A percentile compares a stretch with the other conserved stretches of the same genome.
Conservation (phyloP, 2,888 invertebrate species). For the Ophion obscuratus region DNA sequence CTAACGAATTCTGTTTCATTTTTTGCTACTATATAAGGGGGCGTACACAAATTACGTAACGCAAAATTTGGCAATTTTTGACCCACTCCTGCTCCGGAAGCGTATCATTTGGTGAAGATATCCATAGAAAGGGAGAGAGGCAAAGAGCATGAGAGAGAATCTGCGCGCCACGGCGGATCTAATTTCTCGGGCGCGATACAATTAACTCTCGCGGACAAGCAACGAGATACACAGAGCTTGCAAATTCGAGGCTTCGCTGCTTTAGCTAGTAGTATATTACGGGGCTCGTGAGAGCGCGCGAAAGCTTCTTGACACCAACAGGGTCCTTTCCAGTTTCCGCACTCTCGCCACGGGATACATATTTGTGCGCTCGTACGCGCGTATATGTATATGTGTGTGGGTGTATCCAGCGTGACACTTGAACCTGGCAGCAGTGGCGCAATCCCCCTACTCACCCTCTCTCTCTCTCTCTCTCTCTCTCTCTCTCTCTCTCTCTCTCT, state of each 20-base stretch:
- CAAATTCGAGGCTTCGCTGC: constrained; percentile 54
- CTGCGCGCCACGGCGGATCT: constrained; percentile 56
- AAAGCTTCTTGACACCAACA: constrained; percentile 56
- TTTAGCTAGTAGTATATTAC: constrained; percentile 55
- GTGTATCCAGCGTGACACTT: constrained; percentile 80
- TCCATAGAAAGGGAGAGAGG: not conserved
- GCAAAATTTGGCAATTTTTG: too few relatives aligned
- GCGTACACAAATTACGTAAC: too few relatives aligned
- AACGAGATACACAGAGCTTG: constrained; percentile 48
- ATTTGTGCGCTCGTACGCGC: not conserved
- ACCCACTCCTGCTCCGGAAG: not conserved
- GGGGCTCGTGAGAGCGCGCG: constrained; percentile 57
- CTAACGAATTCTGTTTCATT: too few relatives aligned
- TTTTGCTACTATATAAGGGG: too few relatives aligned
- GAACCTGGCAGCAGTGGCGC: constrained; percentile 75
- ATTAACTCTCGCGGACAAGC: constrained; percentile 57
- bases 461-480: not conserved
- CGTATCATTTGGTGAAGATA: constrained; percentile 7
- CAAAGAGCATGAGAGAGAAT: not conserved
- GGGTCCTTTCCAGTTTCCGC: constrained; percentile 77
- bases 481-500: constrained; percentile 11
- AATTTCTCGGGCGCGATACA: constrained; percentile 62
- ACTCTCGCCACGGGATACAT: constrained; percentile 71
- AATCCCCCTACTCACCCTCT: constrained; percentile 51
- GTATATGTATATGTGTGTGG: constrained; percentile 3